These are phyloP conservation scores for Eremobia ochroleuca DNA, from an alignment of 2,888 invertebrate genomes.

Conservation along the genomic window DNA sequence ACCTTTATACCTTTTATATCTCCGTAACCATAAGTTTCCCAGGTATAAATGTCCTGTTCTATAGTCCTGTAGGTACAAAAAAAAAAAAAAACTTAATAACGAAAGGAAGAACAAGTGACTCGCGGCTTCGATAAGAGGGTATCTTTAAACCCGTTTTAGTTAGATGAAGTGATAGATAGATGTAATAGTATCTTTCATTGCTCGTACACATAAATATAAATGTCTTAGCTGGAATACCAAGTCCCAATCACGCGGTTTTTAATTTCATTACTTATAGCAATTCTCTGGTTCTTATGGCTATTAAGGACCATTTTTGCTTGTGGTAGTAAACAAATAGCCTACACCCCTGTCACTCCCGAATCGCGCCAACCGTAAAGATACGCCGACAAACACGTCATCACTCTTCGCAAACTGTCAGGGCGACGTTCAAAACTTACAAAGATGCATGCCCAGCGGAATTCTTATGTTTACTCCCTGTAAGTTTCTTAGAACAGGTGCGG, in stretches of 20 bases:
- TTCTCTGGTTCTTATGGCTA: no score
- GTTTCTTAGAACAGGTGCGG: conserved; percentile 65
- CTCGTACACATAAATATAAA: neutral
- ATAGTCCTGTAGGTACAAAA: no score
- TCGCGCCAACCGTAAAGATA: conserved; percentile 69
- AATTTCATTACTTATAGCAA: no score
- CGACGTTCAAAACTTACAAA: conserved; percentile 70
- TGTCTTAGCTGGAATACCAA: neutral
- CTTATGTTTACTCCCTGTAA: conserved; percentile 73
- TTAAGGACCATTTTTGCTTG: neutral
- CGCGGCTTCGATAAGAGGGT: no score
- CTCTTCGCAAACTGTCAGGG: conserved; percentile 71
- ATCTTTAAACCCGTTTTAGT: no score
- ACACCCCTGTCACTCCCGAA: conserved; percentile 44
- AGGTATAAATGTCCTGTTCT: no score
- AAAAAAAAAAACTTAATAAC: no score
- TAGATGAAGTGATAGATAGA: no score
- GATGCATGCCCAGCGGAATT: conserved; percentile 74
- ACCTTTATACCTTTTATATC: no score
- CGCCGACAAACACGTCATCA: conserved; percentile 71
- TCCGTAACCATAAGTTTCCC: no score
- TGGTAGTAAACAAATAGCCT: conserved; percentile 21
- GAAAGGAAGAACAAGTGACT: no score
- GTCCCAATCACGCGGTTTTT: neutral
- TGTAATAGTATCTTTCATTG: neutral